A percentile compares a stretch with the other conserved stretches of the same genome.
These are phyloP conservation scores for Castor canadensis DNA, from an alignment of 2,113 vertebrate species.

Conservation along the genomic window DNA sequence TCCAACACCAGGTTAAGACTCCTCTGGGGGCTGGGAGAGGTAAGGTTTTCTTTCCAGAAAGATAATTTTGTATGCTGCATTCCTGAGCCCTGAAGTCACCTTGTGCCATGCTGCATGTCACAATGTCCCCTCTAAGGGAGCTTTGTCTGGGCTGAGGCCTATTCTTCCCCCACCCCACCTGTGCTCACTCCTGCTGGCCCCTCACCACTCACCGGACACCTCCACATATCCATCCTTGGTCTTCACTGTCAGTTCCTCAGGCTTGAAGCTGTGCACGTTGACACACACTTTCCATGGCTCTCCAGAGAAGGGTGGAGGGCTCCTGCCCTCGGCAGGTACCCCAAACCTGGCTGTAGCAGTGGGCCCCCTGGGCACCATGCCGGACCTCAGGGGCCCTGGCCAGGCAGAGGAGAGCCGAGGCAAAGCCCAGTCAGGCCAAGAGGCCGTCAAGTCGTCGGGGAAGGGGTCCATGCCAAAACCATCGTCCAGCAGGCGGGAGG, in stretches of 20 bases:
- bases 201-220: constrained; percentile 95
- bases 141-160: background rate
- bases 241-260: constrained; percentile 94
- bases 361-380: constrained; percentile 86
- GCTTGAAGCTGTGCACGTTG: constrained; percentile 97
- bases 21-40: background rate
- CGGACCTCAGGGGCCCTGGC: constrained; percentile 87
- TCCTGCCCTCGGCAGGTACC: constrained; percentile 87
- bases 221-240: constrained; percentile 97
- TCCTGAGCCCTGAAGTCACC: constrained; percentile 61
- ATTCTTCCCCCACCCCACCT: background rate
- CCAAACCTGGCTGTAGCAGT: constrained; percentile 84
- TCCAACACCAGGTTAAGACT: background rate
- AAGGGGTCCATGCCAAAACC: constrained; percentile 95
- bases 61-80: constrained; percentile 3
- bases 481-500: constrained; percentile 94
- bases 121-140: background rate
- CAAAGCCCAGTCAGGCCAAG: constrained; percentile 96
- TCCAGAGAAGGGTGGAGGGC: constrained; percentile 85
- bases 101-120: background rate
- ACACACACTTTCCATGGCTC: constrained; percentile 99
- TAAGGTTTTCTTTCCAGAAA: background rate
- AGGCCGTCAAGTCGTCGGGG: constrained; percentile 91
- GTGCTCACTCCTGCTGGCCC: rapidly evolving
- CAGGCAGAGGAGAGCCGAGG: constrained; percentile 93